Percentiles rank a stretch among this genome's conserved stretches.
phyloP scores from a whole-genome alignment of 2,888 invertebrate species.

The Pristionchus fissidentatus region DNA sequence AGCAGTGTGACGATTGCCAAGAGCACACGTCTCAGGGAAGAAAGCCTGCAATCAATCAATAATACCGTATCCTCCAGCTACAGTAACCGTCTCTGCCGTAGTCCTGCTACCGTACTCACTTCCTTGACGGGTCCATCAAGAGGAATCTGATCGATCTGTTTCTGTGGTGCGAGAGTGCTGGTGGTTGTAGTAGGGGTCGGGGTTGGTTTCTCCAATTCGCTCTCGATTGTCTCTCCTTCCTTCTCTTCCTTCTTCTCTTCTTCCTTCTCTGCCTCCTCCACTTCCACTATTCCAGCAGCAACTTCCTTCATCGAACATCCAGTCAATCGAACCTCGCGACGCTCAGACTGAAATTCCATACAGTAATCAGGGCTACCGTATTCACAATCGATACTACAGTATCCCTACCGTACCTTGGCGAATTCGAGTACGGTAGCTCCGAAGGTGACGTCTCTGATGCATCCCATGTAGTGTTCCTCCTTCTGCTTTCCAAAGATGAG shows the following conservation, averaged over 20 bases:
- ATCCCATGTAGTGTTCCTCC: slow-evolving; percentile 85
- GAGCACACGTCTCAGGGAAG: slow-evolving; percentile 27
- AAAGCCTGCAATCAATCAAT: slow-evolving; percentile 28
- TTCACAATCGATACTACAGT: not conserved
- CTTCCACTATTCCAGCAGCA: slow-evolving; percentile 49
- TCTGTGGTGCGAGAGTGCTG: slow-evolving; percentile 20
- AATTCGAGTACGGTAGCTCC: slow-evolving; percentile 81
- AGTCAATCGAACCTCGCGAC: slow-evolving; percentile 69
- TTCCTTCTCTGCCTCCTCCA: slow-evolving; percentile 20
- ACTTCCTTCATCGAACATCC: slow-evolving; percentile 65
- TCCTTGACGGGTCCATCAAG: slow-evolving; percentile 28
- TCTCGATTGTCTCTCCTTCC: slow-evolving; percentile 4
- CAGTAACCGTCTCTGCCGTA: too few species aligned
- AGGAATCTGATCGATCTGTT: not conserved
- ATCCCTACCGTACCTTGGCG: slow-evolving; percentile 55
- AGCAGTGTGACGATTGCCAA: slow-evolving; percentile 61
- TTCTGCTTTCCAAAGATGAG: slow-evolving; percentile 91
- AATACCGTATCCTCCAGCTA: not conserved
- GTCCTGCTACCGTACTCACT: not conserved
- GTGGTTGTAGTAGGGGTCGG: not conserved
- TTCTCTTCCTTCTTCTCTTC: slow-evolving; percentile 36
- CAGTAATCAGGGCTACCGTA: not conserved
- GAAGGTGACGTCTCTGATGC: slow-evolving; percentile 91
- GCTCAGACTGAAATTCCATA: slow-evolving; percentile 52
- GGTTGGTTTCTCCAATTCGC: not conserved